Evolutionary conservation across 1,140 invertebrate species (phyloP).

Genomic region (Eriosoma lanigerum): DNA sequence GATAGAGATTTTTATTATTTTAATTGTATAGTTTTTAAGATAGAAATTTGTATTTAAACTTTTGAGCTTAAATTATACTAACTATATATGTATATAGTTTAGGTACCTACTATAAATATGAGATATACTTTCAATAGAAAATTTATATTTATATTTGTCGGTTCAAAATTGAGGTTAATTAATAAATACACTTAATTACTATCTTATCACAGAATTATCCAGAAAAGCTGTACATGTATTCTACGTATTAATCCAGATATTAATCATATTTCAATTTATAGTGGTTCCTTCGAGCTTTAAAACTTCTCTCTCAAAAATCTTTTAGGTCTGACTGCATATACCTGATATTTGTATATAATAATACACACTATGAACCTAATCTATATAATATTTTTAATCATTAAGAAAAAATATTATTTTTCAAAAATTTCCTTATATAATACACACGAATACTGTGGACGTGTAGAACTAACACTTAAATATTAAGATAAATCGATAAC

Average conservation of each 20-base stretch:
- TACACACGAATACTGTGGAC: not conserved
- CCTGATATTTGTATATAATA: not conserved
- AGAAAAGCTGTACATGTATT: not conserved
- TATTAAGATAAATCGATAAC: too few relatives aligned
- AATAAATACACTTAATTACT: not conserved
- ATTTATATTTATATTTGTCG: not conserved
- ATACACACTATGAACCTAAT: conserved; percentile 1
- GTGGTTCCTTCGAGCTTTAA: conserved; percentile 1
- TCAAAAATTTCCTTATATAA: conserved; percentile 19
- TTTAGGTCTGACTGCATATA: conserved; percentile 4
- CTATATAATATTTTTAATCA: not conserved
- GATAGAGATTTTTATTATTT: too few relatives aligned
- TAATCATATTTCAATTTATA: conserved; percentile 34
- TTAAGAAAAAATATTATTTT: conserved; percentile 27
- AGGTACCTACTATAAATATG: too few relatives aligned
- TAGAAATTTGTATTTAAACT: too few relatives aligned
- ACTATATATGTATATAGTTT: too few relatives aligned
- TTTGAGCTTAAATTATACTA: too few relatives aligned
- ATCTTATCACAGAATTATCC: not conserved
- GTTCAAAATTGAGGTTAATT: not conserved
- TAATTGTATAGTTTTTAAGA: too few relatives aligned
- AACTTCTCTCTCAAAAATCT: conserved; percentile 22
- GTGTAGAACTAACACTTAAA: not conserved
- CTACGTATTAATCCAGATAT: not conserved
- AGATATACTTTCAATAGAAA: too few relatives aligned